Percentiles rank a stretch among this genome's conserved stretches.
These are phyloP conservation scores for Motacilla alba DNA, from an alignment of 2,113 vertebrate species.

Conservation along the genomic window DNA sequence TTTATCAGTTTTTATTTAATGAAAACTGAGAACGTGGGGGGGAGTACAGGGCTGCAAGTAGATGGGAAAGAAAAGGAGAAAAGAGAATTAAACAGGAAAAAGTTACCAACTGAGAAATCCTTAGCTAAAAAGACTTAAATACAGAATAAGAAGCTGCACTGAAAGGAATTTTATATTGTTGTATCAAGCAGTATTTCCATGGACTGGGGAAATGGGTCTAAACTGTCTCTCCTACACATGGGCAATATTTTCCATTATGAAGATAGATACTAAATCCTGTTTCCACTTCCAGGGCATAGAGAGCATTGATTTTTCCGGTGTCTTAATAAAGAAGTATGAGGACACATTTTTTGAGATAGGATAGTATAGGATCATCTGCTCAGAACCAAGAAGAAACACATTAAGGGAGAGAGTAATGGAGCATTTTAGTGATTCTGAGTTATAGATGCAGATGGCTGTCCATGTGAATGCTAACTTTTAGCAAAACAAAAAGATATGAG, in stretches of 20 bases:
- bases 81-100: conserved; percentile 18
- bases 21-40: not conserved
- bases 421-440: conserved; percentile 17
- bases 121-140: conserved; percentile 4
- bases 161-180: not conserved
- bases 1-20: conserved; percentile 30
- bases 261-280: conserved; percentile 31
- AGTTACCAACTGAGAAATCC: conserved; percentile 1
- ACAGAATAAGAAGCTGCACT: not conserved
- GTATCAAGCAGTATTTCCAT: not conserved
- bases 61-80: conserved; percentile 12
- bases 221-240: conserved; percentile 11
- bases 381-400: not conserved
- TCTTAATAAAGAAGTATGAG: conserved; percentile 33
- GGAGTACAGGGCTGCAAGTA: not conserved
- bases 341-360: not conserved
- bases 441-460: conserved; percentile 35
- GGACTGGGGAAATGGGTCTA: not conserved
- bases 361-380: conserved; percentile 8
- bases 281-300: conserved; percentile 29
- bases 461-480: conserved; percentile 17
- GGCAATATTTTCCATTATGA: conserved; percentile 46
- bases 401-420: conserved; percentile 7
- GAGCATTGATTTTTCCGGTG: conserved; percentile 36
- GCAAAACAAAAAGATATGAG: conserved; percentile 24